phyloP scores from a whole-genome alignment of 2,113 vertebrate genomes.

The Lepisosteus oculatus region DNA sequence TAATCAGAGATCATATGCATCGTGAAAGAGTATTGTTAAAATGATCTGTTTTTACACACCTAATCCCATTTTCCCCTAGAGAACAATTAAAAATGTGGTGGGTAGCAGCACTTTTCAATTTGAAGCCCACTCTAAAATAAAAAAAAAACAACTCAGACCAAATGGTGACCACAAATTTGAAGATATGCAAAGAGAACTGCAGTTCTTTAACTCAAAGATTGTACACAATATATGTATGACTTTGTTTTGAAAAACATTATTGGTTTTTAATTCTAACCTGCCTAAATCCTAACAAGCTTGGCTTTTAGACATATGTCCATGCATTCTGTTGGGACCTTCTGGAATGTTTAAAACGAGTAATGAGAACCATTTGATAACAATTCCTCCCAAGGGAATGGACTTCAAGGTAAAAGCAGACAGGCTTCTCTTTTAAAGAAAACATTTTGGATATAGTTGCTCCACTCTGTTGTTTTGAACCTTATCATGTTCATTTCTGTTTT shows the following conservation, averaged over 20 bases:
- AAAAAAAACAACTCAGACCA: not conserved
- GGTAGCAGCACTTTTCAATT: too few relatives aligned
- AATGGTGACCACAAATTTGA: not conserved
- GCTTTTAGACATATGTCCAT: not conserved
- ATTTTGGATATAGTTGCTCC: too few relatives aligned
- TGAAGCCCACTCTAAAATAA: too few relatives aligned
- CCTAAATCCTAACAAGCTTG: not conserved
- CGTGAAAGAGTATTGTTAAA: too few relatives aligned
- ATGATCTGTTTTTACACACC: too few relatives aligned
- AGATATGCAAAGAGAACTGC: not conserved
- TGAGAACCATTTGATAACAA: not conserved
- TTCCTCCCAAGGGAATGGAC: not conserved
- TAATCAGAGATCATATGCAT: too few relatives aligned
- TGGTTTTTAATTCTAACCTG: not conserved
- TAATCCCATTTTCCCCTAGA: too few relatives aligned
- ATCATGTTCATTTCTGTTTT: too few relatives aligned
- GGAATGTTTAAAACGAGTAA: not conserved
- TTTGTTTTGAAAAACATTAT: not conserved
- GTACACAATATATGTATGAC: not conserved
- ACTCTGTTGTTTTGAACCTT: too few relatives aligned
- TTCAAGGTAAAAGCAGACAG: not conserved
- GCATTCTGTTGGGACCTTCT: not conserved
- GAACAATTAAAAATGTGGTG: too few relatives aligned
- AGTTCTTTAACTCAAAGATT: not conserved
- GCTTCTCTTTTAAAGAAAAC: too few relatives aligned